Evolutionary conservation across 2,797 vertebrate species (phyloP).

Genomic region (Bufotes viridis): DNA sequence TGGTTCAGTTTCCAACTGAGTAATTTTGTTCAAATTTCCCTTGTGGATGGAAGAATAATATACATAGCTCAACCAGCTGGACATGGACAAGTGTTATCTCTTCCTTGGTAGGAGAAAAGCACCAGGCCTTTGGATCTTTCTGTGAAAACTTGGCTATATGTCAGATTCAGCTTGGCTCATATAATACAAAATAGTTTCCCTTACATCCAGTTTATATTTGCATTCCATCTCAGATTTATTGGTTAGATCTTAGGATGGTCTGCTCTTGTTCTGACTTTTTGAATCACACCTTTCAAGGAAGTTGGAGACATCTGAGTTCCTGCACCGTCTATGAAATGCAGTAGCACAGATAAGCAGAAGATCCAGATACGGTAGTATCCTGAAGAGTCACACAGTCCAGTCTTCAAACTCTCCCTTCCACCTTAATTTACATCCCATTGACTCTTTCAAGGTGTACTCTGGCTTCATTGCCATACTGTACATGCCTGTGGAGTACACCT

Average conservation of each 20-base stretch:
- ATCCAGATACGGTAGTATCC: too few relatives aligned
- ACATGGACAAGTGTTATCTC: not conserved
- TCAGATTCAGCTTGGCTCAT: not conserved
- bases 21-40: constrained; percentile 1
- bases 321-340: not conserved
- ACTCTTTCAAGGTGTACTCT: too few relatives aligned
- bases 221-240: not conserved
- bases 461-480: too few relatives aligned
- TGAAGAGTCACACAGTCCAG: too few relatives aligned
- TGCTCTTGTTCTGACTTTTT: not conserved
- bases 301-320: not conserved
- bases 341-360: not conserved
- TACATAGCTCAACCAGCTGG: constrained; percentile 1
- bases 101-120: not conserved
- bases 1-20: constrained; percentile 3
- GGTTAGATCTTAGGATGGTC: not conserved
- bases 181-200: not conserved
- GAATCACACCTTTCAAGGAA: not conserved
- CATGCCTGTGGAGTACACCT: too few relatives aligned
- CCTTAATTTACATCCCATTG: too few relatives aligned
- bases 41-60: constrained; percentile 17
- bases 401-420: too few relatives aligned
- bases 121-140: not conserved
- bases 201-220: not conserved
- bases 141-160: not conserved